Base-by-base conservation (phyloP, 1,140 invertebrate genomes). In the Dolichoris vasculosae region DNA sequence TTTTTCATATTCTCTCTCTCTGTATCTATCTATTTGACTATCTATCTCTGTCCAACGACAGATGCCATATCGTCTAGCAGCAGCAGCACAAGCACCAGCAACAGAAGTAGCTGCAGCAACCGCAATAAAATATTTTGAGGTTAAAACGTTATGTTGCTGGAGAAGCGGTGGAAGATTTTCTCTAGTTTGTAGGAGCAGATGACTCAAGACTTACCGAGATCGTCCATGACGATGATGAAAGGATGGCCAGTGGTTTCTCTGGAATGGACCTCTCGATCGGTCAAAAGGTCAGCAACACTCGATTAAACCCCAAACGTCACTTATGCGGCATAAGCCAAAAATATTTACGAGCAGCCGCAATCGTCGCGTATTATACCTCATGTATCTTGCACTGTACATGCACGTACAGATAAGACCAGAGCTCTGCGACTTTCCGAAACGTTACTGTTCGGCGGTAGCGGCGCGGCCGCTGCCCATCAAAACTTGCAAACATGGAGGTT, bases 221-320 rank as follows among this genome's bases (percentile, higher is more conserved):
- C 85, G 63, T 86, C 85, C 85, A 86, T 86, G 81, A 0, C 84
- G 78, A 73, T 17, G 32, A n/a, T n/a, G n/a, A n/a, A n/a, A 23
- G 2, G 63, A 11, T 38, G 75, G 0, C 15, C 2, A 79, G 43
- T 38, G 15, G 46, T 9, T 76, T 26, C 51, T 20, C 69, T 20
- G 38, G 48, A 20, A 59, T 59, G 55, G 23, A 4, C 15, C 20
- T 26, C 55, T 26, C 3, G 23, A 59, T 59, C 3, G 26, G 55
- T 26, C 23, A 9, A 4, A 51, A 51, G 20, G 20, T 7, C 48
- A 17, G 15, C 48, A 17, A 17, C 48, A 51, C 48, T 17, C 48
- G 48, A 17, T 17, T 11, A 2, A 46, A 30, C 73, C 9, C 15
- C 23, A 75, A 75, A 75, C 73, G 73, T 75, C 73, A 48, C 73